Percentiles rank a stretch among this genome's conserved stretches.
These are phyloP conservation scores for Helogale parvula DNA, from an alignment of 2,113 vertebrate species.

Conservation along the genomic window DNA sequence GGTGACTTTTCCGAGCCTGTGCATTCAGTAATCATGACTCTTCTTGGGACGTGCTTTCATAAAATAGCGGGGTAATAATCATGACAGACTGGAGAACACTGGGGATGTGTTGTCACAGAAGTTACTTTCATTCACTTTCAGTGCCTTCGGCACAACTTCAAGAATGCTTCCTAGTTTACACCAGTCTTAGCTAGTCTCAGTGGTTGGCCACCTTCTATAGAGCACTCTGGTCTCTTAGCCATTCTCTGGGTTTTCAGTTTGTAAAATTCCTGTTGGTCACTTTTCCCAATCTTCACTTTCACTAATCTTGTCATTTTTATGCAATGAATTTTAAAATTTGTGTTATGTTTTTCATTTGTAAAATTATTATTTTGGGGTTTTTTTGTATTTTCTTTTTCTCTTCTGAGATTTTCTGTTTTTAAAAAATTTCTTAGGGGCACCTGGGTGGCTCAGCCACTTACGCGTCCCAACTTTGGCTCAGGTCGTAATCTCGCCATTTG, in stretches of 20 bases:
- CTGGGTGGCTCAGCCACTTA: too few relatives aligned
- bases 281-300: not conserved
- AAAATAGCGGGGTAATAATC: not conserved
- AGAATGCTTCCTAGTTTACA: not conserved
- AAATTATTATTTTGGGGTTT: not conserved
- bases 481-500: too few relatives aligned
- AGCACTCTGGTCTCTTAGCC: not conserved
- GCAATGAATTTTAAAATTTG: not conserved
- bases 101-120: not conserved
- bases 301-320: not conserved
- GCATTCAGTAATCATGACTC: not conserved
- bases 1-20: not conserved
- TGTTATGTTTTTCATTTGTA: not conserved
- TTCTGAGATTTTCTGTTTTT: not conserved
- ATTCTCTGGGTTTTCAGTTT: not conserved
- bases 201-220: not conserved
- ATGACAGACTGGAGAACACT: not conserved
- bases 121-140: not conserved
- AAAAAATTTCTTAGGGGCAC: not conserved
- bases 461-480: too few relatives aligned
- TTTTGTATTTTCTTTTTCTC: not conserved
- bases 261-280: not conserved
- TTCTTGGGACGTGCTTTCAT: not conserved
- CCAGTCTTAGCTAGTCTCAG: not conserved
- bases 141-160: not conserved